Evolutionary conservation across 2,797 vertebrate genomes (phyloP).

Genomic region (Sus cebifrons): DNA sequence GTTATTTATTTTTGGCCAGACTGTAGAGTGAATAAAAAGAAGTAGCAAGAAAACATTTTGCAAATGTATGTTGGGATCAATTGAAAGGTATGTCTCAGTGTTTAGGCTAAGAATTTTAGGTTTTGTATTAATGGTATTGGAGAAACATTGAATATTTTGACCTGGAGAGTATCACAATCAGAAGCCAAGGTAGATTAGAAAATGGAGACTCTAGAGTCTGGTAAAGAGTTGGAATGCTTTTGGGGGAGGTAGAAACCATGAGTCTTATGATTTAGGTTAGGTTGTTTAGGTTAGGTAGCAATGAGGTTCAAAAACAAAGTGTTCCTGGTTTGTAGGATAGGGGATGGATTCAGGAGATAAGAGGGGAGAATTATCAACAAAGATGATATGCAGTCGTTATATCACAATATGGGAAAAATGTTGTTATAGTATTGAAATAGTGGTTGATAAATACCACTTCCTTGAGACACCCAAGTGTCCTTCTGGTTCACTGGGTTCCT

Average conservation of each 20-base stretch:
- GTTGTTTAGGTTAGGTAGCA: background rate
- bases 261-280: background rate
- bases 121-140: background rate
- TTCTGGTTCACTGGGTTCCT: background rate
- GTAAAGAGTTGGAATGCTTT: background rate
- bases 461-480: background rate
- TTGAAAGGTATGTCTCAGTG: background rate
- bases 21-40: background rate
- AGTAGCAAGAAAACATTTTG: background rate
- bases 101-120: background rate
- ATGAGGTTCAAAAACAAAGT: background rate
- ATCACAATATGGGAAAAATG: background rate
- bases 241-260: background rate
- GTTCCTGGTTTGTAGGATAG: background rate
- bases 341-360: background rate
- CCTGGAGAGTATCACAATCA: background rate
- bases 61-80: background rate
- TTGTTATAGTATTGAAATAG: background rate
- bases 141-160: constrained; percentile 2
- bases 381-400: background rate
- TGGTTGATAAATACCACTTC: background rate
- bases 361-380: background rate
- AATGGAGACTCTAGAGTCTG: background rate
- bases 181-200: background rate
- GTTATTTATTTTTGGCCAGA: background rate